These are phyloP conservation scores for Nixonia krombeini DNA, from an alignment of 1,140 invertebrate genomes.

Conservation along the genomic window DNA sequence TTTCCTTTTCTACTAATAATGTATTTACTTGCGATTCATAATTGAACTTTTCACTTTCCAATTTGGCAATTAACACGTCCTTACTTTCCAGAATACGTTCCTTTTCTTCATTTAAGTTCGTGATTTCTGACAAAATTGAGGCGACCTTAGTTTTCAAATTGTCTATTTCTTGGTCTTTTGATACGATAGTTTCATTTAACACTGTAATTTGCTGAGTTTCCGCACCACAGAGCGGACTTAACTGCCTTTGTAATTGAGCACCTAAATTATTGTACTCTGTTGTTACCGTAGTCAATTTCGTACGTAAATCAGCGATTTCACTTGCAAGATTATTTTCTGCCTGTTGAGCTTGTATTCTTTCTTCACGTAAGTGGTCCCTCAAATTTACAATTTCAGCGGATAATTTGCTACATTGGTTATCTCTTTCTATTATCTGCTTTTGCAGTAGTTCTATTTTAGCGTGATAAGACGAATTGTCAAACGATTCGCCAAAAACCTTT, in stretches of 20 bases:
- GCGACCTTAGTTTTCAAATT: not conserved
- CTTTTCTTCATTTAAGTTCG: slow-evolving; percentile 8
- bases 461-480: slow-evolving; percentile 11
- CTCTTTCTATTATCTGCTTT: slow-evolving; percentile 24
- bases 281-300: slow-evolving; percentile 26
- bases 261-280: slow-evolving; percentile 32
- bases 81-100: slow-evolving; percentile 9
- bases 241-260: slow-evolving; percentile 24
- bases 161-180: slow-evolving; percentile 30
- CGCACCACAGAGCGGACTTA: slow-evolving; percentile 25
- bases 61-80: slow-evolving; percentile 1
- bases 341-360: slow-evolving; percentile 20
- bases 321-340: slow-evolving; percentile 20
- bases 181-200: slow-evolving; percentile 6
- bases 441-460: slow-evolving; percentile 42
- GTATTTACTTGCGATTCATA: slow-evolving; percentile 25
- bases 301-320: slow-evolving; percentile 31
- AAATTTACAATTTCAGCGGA: slow-evolving; percentile 43
- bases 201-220: slow-evolving; percentile 23
- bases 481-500: slow-evolving; percentile 46
- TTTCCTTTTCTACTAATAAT: slow-evolving; percentile 21
- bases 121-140: slow-evolving; percentile 9
- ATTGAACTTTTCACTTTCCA: slow-evolving; percentile 22
- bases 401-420: slow-evolving; percentile 44
- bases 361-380: slow-evolving; percentile 35